These are phyloP conservation scores for Micrasema longulum DNA, from an alignment of 1,140 invertebrate species.

Conservation along the genomic window DNA sequence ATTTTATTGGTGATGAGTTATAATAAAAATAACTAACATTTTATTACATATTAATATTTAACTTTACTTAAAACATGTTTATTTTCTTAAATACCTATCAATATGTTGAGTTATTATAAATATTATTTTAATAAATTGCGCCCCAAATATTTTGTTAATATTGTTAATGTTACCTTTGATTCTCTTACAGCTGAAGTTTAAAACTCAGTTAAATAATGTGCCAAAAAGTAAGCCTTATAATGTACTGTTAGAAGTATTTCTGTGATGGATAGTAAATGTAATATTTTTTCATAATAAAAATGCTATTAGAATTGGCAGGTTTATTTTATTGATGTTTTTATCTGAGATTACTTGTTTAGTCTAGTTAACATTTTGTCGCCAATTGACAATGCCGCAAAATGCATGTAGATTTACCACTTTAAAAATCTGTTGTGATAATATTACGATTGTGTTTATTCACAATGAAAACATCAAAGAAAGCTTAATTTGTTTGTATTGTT, in stretches of 20 bases:
- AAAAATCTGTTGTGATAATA: constrained; percentile 27
- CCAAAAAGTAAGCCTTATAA: constrained; percentile 52
- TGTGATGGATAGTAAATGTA: constrained; percentile 50
- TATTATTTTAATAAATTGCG: constrained; percentile 16
- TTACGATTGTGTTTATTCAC: constrained; percentile 5
- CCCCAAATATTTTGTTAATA: background rate
- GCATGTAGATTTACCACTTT: background rate
- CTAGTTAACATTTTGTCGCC: constrained; percentile 6
- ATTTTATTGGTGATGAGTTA: constrained; percentile 8
- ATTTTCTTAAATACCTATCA: constrained; percentile 29
- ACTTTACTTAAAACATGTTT: constrained; percentile 16
- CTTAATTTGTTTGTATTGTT: constrained; percentile 31
- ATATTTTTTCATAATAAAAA: constrained; percentile 50
- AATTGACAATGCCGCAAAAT: background rate
- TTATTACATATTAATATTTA: constrained; percentile 25
- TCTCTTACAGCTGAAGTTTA: constrained; percentile 28
- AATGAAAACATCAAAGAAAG: constrained; percentile 10
- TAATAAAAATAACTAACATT: constrained; percentile 31
- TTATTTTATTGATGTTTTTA: constrained; percentile 39
- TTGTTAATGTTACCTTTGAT: constrained; percentile 21
- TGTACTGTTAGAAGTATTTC: constrained; percentile 46
- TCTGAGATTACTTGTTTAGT: constrained; percentile 37
- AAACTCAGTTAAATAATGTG: constrained; percentile 48
- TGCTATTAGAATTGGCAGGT: constrained; percentile 44
- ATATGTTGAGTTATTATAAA: constrained; percentile 16